Evolutionary conservation across 2,797 vertebrate species (phyloP).

Genomic region (Dendrocincla fuliginosa): DNA sequence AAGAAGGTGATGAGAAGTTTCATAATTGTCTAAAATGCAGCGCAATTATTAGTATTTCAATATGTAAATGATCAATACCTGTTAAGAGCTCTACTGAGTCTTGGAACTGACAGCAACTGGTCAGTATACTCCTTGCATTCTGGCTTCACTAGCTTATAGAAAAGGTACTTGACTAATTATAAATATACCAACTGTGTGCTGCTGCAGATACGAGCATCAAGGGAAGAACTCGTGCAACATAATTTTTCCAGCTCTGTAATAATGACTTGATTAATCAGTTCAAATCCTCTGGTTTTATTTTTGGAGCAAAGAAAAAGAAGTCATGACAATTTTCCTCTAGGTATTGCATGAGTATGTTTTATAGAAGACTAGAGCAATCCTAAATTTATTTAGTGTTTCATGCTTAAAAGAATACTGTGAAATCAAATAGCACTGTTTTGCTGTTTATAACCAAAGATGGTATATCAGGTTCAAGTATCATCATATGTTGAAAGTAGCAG

Average conservation of each 20-base stretch:
- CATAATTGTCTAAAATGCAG: not conserved
- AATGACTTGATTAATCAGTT: not conserved
- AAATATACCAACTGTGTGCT: not conserved
- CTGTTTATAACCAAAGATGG: not conserved
- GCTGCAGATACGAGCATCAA: not conserved
- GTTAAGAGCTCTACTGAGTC: not conserved
- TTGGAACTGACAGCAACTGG: not conserved
- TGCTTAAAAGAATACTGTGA: not conserved
- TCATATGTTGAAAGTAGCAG: not conserved
- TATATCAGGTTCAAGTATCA: not conserved
- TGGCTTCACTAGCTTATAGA: not conserved
- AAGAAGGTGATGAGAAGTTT: not conserved
- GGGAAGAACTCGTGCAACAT: not conserved
- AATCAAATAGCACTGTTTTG: not conserved
- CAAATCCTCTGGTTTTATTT: not conserved
- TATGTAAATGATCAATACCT: not conserved
- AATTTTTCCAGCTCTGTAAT: not conserved
- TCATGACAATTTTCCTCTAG: not conserved
- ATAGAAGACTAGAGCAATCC: not conserved
- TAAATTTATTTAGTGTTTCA: not conserved
- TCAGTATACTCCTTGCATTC: not conserved
- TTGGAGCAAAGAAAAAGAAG: not conserved
- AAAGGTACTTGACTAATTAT: not conserved
- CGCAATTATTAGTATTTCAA: not conserved
- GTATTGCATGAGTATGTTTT: not conserved